Conservation (phyloP, 2,797 vertebrate genomes). For the Sternarchorhynchus goeldii region DNA sequence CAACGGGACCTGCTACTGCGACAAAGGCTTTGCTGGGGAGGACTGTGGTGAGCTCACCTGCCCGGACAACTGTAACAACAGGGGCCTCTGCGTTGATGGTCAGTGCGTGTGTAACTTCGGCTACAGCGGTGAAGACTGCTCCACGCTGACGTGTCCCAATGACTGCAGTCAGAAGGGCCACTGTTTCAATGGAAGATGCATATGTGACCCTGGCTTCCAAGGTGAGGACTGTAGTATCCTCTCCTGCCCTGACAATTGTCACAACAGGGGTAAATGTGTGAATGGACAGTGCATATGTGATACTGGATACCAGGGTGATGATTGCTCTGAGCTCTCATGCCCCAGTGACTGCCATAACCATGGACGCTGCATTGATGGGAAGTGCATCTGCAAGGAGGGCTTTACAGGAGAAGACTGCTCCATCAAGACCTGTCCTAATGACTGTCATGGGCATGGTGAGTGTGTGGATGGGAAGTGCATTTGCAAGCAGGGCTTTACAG, state of each 20-base stretch:
- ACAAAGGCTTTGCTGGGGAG: constrained; percentile 86
- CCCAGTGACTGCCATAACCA: constrained; percentile 78
- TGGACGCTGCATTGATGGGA: constrained; percentile 79
- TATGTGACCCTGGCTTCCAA: constrained; percentile 86
- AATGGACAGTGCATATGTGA: constrained; percentile 86
- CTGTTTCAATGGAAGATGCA: constrained; percentile 83
- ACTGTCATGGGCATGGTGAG: constrained; percentile 80
- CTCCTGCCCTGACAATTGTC: constrained; percentile 83
- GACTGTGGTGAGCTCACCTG: constrained; percentile 88
- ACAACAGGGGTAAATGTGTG: constrained; percentile 79
- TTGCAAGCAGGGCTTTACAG: constrained; percentile 70
- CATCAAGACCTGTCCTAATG: constrained; percentile 80
- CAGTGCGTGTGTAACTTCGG: constrained; percentile 83
- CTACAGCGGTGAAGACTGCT: constrained; percentile 87
- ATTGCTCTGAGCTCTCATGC: constrained; percentile 82
- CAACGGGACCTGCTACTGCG: constrained; percentile 93
- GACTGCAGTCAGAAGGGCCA: constrained; percentile 86
- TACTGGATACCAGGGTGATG: constrained; percentile 80
- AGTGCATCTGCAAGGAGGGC: constrained; percentile 80
- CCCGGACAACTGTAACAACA: constrained; percentile 81
- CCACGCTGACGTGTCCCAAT: constrained; percentile 80
- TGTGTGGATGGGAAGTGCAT: constrained; percentile 84
- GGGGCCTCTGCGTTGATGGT: constrained; percentile 84
- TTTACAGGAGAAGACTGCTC: constrained; percentile 79
- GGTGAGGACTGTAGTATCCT: constrained; percentile 83